phyloP scores from a whole-genome alignment of 2,113 vertebrate genomes.

The Sphyrna mokarran region DNA sequence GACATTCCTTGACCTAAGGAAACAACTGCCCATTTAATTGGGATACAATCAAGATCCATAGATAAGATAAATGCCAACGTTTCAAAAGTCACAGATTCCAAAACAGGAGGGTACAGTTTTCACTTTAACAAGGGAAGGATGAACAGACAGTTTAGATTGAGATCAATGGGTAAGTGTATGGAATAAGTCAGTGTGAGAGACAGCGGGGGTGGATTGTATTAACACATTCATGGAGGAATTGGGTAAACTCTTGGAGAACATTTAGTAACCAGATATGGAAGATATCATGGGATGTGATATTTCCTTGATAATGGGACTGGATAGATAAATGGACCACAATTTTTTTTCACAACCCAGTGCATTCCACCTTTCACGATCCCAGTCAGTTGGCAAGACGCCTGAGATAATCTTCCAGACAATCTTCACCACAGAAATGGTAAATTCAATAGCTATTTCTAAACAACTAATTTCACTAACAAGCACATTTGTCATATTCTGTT shows the following conservation, averaged over 20 bases:
- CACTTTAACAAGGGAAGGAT: neutral
- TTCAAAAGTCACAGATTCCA: neutral
- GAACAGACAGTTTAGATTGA: neutral
- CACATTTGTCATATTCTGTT: neutral
- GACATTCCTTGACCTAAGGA: neutral
- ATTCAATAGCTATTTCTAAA: neutral
- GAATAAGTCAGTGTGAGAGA: neutral
- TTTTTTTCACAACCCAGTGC: neutral
- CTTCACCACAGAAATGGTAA: neutral
- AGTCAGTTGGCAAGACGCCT: neutral
- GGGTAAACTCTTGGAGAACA: neutral
- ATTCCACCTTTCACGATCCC: neutral
- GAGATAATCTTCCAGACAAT: neutral
- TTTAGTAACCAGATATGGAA: neutral
- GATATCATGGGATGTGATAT: neutral
- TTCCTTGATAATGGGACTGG: neutral
- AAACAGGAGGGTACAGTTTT: neutral
- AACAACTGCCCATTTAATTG: neutral
- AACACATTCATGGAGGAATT: neutral
- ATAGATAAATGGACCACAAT: neutral
- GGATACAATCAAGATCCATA: neutral
- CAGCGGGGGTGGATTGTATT: neutral
- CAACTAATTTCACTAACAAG: neutral
- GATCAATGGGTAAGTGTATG: neutral
- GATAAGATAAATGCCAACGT: neutral